Base-by-base conservation (phyloP, 23 tunicate species). In the Ascidia mentula region DNA sequence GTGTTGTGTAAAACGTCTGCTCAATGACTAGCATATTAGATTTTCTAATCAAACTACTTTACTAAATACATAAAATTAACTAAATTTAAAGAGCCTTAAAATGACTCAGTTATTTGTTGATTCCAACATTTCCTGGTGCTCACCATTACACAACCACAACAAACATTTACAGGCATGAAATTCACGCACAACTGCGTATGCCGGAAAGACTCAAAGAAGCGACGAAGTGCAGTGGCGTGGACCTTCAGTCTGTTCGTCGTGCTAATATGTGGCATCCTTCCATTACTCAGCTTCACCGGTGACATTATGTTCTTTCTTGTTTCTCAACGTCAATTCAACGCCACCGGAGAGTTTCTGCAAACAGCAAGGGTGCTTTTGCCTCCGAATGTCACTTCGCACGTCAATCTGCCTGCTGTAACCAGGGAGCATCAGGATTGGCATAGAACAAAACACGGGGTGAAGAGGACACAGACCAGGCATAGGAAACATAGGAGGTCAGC, bases 301-400 rank as follows among this genome's bases (percentile, higher is more conserved):
- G 97, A 91, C 87, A 84, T 86, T 0, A 77, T 86, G 26, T 91
- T 91, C 75, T 91, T 80, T 74, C 60, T 86, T 69, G 72, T 82
- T 45, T 91, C 90, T 74, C 82, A 79, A 37, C 80, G 76, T 35
- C 96, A 91, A 60, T 91, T 80, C 83, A 91, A 91, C 35, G 87
- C 86, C 30, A 91, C 97, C 5, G 85, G 72, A 7, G 73, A 91
- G 45, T 39, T 81, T 17, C 46, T 81, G 37, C 61, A 70, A 36
- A 31, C 72, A 34, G 85, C 73, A 20, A 72, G 59, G 65, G 24
- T 53, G 4, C 65, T 53, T 3, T 26, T 28, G 4, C 65, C 65
- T 26, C 65, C 65, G 2, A 53, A 53, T 28, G 13, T 53, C 12
- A 53, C 65, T 3, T 53, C 65, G 2, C 65, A 53, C 65, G 65